A percentile compares a stretch with the other conserved stretches of the same genome.
Evolutionary conservation across 2,888 invertebrate genomes (phyloP).

Genomic region (Tetranychus truncatus): DNA sequence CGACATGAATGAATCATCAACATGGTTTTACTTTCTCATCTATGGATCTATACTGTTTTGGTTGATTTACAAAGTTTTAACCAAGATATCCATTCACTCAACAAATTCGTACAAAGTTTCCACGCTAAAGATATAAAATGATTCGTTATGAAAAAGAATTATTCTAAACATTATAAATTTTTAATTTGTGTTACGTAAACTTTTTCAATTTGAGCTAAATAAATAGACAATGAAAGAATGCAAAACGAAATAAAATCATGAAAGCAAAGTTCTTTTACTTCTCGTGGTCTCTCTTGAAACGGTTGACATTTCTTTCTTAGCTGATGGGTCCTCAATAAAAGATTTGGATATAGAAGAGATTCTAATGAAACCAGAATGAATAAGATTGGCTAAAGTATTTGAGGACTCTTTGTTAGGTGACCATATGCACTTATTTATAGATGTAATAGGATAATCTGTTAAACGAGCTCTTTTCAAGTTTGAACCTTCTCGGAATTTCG

Average conservation of each 20-base stretch:
- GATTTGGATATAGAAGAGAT: background rate
- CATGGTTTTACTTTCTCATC: background rate
- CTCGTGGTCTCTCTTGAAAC: background rate
- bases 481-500: background rate
- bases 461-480: background rate
- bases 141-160: too few relatives aligned
- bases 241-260: too few relatives aligned
- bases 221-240: too few relatives aligned
- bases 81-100: background rate
- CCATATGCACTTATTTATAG: background rate
- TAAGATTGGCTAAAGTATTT: background rate
- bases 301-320: background rate
- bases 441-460: constrained; percentile 7
- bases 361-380: background rate
- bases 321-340: background rate
- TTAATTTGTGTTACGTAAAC: too few relatives aligned
- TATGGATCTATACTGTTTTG: background rate
- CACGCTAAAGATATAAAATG: background rate
- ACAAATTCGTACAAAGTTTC: background rate
- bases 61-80: background rate
- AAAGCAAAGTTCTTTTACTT: background rate
- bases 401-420: constrained; percentile 3
- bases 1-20: background rate
- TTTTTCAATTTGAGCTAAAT: too few relatives aligned
- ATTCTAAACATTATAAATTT: too few relatives aligned